Evolutionary conservation across 2,797 vertebrate species (phyloP).

Genomic region (Chaetophractus vellerosus): DNA sequence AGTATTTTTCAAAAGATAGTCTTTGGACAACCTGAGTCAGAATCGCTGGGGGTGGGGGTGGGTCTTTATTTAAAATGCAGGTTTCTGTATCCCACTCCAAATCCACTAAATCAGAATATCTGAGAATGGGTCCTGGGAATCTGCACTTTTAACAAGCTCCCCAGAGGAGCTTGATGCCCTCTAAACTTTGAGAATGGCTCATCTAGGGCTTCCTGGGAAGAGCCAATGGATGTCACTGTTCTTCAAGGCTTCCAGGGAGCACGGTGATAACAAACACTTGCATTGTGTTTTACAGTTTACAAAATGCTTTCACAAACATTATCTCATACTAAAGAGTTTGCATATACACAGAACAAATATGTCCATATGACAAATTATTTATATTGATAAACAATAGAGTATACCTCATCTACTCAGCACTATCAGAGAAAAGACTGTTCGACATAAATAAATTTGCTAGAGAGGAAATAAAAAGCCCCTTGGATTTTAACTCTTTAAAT

Average conservation of each 20-base stretch:
- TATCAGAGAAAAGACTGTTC: not conserved
- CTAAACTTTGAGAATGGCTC: not conserved
- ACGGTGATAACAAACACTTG: not conserved
- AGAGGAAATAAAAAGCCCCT: not conserved
- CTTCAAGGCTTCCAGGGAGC: not conserved
- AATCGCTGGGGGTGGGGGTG: not conserved
- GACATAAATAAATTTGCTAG: constrained; percentile 12
- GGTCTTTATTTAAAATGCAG: not conserved
- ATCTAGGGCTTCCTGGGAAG: not conserved
- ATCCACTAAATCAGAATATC: not conserved
- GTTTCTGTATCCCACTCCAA: not conserved
- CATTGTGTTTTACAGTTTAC: not conserved
- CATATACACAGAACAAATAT: constrained; percentile 58
- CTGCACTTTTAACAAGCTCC: not conserved
- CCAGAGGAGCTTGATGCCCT: not conserved
- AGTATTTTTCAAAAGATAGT: not conserved
- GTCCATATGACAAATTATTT: constrained; percentile 59
- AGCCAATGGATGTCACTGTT: not conserved
- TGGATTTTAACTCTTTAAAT: constrained; percentile 23
- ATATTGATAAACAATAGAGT: constrained; percentile 62
- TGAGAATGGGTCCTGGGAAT: not conserved
- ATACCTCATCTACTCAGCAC: not conserved
- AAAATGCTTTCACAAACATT: constrained; percentile 47
- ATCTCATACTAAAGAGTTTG: constrained; percentile 17
- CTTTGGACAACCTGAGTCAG: not conserved